Evolutionary conservation across 1,140 invertebrate genomes (phyloP).

Genomic region (Zaprionus camerounensis): DNA sequence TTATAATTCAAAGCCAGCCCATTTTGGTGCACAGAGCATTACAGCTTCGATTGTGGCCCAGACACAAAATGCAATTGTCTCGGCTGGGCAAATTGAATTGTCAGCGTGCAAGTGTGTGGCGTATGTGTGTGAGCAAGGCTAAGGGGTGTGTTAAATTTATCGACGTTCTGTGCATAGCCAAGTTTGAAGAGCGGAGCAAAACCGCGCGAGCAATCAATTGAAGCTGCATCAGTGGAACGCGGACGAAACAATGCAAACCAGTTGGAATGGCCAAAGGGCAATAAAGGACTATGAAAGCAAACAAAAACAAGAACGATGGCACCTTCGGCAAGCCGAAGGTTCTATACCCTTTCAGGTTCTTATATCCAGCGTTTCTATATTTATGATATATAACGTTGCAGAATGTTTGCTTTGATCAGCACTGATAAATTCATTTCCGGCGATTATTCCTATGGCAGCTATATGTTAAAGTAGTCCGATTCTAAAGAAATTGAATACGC

Average conservation of each 20-base stretch:
- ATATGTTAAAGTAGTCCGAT: too few species aligned
- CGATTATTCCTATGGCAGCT: too few species aligned
- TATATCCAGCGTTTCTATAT: too few species aligned
- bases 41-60: conserved; percentile 23
- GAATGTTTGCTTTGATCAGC: too few species aligned
- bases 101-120: conserved; percentile 12
- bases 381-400: too few species aligned
- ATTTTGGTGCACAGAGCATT: conserved; percentile 59
- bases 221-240: conserved; percentile 15
- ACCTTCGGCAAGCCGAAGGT: too few species aligned
- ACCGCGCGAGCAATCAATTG: conserved; percentile 63
- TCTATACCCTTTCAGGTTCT: too few species aligned
- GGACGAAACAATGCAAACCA: conserved; percentile 51
- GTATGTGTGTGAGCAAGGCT: conserved; percentile 1
- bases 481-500: too few species aligned
- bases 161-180: conserved; percentile 45
- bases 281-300: conserved; percentile 67
- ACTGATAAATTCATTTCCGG: too few species aligned
- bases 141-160: conserved; percentile 60
- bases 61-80: conserved; percentile 57
- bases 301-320: conserved; percentile 62
- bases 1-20: conserved; percentile 66
- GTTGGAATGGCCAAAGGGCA: conserved; percentile 17
- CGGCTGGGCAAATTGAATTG: conserved; percentile 66
- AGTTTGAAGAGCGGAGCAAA: conserved; percentile 32